Percentiles rank a stretch among this genome's conserved stretches.
Evolutionary conservation across 1,140 invertebrate species (phyloP).

Genomic region (Drosophila busckii): DNA sequence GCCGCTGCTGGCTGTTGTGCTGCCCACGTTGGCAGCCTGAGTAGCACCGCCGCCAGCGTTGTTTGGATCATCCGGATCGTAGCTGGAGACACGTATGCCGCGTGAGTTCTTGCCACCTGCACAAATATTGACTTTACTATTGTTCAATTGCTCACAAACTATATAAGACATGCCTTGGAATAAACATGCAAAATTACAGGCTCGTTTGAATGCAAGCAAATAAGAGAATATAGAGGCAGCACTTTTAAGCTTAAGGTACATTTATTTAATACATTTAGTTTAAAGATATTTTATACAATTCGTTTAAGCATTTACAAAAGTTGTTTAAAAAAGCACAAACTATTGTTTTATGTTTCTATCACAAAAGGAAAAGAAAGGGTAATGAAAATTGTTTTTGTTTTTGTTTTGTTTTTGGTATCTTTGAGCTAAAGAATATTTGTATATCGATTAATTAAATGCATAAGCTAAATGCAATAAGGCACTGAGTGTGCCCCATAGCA

Average conservation of each 20-base stretch:
- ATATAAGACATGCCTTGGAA: conserved; percentile 16
- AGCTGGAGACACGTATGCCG: conserved; percentile 83
- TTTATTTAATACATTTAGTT: conserved; percentile 67
- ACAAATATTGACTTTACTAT: conserved; percentile 19
- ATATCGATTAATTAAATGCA: conserved; percentile 30
- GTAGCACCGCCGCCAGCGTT: conserved; percentile 33
- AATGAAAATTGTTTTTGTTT: conserved; percentile 2
- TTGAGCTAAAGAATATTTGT: conserved; percentile 33
- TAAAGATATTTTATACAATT: conserved; percentile 47
- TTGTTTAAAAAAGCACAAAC: conserved; percentile 54
- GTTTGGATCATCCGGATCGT: conserved; percentile 84
- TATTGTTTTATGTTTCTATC: conserved; percentile 51
- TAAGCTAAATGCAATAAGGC: conserved; percentile 25
- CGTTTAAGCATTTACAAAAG: conserved; percentile 66
- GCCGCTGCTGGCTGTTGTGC: conserved; percentile 32
- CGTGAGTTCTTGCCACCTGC: conserved; percentile 83
- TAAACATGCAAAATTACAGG: conserved; percentile 30
- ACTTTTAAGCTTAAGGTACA: conserved; percentile 66
- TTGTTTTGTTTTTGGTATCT: conserved; percentile 29
- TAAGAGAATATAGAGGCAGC: conserved; percentile 26
- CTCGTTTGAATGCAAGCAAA: conserved; percentile 37
- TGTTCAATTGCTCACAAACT: conserved; percentile 1
- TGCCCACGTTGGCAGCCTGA: conserved; percentile 44
- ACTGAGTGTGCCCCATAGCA: not conserved
- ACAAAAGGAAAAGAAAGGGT: conserved; percentile 39